A percentile compares a stretch with the other conserved stretches of the same genome.
Evolutionary conservation across 2,888 invertebrate species (phyloP).

Genomic region (Cephus pygmeus): DNA sequence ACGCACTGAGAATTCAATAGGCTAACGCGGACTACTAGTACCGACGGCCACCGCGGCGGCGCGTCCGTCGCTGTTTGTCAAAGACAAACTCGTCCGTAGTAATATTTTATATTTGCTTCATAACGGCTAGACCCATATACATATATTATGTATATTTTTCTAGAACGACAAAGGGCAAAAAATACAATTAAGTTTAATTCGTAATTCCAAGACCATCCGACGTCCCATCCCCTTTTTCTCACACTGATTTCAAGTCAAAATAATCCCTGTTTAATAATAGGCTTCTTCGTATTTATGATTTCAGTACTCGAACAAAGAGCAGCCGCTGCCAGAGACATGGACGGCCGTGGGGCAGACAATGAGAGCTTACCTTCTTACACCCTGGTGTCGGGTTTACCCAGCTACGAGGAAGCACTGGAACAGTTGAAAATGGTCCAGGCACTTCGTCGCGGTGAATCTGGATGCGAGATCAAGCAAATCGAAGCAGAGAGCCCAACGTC

Average conservation of each 20-base stretch:
- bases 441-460: constrained; percentile 34
- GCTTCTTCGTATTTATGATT: constrained; percentile 35
- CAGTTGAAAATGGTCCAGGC: constrained; percentile 67
- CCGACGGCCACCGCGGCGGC: background rate
- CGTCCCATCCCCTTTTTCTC: background rate
- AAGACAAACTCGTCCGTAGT: background rate
- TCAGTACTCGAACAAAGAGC: constrained; percentile 64
- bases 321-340: constrained; percentile 39
- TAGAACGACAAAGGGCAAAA: background rate
- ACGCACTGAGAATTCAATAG: background rate
- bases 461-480: constrained; percentile 16
- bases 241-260: background rate
- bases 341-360: constrained; percentile 64
- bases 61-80: constrained; percentile 4
- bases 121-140: background rate
- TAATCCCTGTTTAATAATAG: background rate
- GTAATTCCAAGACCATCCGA: background rate
- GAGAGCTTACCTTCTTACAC: constrained; percentile 74
- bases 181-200: background rate
- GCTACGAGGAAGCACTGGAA: constrained; percentile 73
- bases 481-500: constrained; percentile 10
- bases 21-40: background rate
- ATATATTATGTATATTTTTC: background rate
- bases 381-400: constrained; percentile 74
- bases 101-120: background rate